These are phyloP conservation scores for Copidosoma aretas DNA, from an alignment of 2,888 invertebrate species.

Conservation along the genomic window DNA sequence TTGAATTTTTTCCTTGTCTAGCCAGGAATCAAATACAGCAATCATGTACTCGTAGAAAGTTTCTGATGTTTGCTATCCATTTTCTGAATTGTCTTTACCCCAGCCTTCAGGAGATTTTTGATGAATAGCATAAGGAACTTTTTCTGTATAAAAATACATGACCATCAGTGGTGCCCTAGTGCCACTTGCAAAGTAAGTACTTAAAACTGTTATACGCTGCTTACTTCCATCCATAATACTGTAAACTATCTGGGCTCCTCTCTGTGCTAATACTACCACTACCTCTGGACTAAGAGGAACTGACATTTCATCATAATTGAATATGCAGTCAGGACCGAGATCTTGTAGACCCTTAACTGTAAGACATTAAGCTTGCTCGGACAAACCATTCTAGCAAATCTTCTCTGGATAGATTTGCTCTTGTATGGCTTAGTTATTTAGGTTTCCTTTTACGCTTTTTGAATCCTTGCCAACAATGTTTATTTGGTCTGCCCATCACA, in stretches of 20 bases:
- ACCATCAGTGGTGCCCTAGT: background rate
- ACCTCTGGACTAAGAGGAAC: background rate
- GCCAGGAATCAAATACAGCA: constrained; percentile 1
- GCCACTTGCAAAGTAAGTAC: background rate
- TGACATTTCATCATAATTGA: background rate
- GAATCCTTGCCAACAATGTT: background rate
- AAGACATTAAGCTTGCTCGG: background rate
- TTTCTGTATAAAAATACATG: background rate
- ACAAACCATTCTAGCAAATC: background rate
- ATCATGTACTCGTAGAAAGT: background rate
- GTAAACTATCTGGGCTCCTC: background rate
- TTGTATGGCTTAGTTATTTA: background rate
- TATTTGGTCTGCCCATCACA: background rate
- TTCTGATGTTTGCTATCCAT: constrained; percentile 3
- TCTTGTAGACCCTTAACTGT: background rate
- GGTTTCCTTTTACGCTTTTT: background rate
- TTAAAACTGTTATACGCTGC: background rate
- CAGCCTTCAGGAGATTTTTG: background rate
- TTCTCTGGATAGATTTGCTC: background rate
- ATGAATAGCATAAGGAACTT: background rate
- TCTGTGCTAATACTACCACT: background rate
- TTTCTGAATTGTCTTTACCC: background rate
- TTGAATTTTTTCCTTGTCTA: background rate
- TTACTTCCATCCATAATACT: background rate
- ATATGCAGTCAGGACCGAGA: background rate